Base-by-base conservation (phyloP, 2,888 invertebrate species). In the Ormyrus rosae region DNA sequence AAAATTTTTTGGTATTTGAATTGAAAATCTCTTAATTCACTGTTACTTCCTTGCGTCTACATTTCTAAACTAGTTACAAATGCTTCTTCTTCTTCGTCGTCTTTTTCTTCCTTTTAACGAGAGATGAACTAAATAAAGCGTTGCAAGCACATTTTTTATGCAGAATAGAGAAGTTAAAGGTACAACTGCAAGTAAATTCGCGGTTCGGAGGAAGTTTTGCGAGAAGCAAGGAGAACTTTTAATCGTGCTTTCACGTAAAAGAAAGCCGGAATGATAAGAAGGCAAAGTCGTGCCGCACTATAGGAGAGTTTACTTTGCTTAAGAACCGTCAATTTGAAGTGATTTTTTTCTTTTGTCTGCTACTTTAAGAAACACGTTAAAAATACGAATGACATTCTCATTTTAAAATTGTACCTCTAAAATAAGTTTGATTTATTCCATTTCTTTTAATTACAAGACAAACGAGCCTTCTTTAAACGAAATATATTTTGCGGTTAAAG, bases 211-310 rank as follows among this genome's bases (percentile, higher is more conserved):
- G 51, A 78, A 71, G 19, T 65, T 75, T 67, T 45, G 45, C 9
- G 56, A 61, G 55, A 71, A 71, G 60, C 63, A 53, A 34, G 67
- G 5, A 45, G 13, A 81, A 81, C 60, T 81, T 81, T 81, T 81
- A 78, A 81, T 81, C 81, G 81, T 65, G 61, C 71, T 71, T 74
- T 67, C 51, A 51, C 78, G 67, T 81, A 67, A 81, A 81, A 81
- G 81, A 78, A 81, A 81, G 71, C 67, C 46, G 19, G 67, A 61
- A 75, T 75, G 81, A 75, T 78, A 78, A 78, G 78, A 75, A 73
- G 65, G 56, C 67, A 51, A 71, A 74, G 81, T 70, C 60, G 64
- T 4, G 60, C 11, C 45, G 53, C 55, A 50, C 50, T 53, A 50
- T 61, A 53, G 60, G 56, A 81, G 78, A 81, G 77, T 74, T 81